Conservation (phyloP, 2,797 vertebrate genomes). For the Benthosema pterotum region DNA sequence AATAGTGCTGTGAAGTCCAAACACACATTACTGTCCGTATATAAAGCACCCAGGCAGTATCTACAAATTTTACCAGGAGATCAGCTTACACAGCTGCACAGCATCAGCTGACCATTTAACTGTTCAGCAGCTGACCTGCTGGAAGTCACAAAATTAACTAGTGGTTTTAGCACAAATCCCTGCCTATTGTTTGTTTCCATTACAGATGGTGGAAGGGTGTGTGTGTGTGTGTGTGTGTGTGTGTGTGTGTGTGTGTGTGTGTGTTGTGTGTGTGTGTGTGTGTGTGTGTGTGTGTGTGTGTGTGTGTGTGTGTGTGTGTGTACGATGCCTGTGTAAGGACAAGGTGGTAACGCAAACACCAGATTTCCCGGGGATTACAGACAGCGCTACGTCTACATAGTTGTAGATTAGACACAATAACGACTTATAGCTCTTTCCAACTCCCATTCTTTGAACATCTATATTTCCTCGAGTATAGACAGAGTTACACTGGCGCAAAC, state of each 20-base stretch:
- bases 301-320: conserved; percentile 12
- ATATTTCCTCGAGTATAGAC: too few relatives aligned
- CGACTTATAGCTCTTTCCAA: too few relatives aligned
- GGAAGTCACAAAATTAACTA: conserved; percentile 61
- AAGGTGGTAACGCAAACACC: conserved; percentile 74
- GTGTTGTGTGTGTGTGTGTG: conserved; percentile 8
- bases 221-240: conserved; percentile 6
- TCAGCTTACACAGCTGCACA: background rate
- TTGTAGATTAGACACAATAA: too few relatives aligned
- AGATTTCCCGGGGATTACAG: conserved; percentile 71
- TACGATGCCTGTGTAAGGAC: conserved; percentile 42
- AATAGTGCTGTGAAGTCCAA: too few relatives aligned
- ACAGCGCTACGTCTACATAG: conserved; percentile 37
- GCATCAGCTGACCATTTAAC: too few relatives aligned
- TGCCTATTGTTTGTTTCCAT: conserved; percentile 68
- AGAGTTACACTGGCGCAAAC: too few relatives aligned
- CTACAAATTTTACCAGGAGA: too few relatives aligned
- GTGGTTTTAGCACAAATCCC: conserved; percentile 47
- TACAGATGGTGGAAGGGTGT: conserved; percentile 33
- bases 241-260: conserved; percentile 14
- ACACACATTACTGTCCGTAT: too few relatives aligned
- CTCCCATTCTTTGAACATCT: too few relatives aligned
- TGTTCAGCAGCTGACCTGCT: conserved; percentile 62
- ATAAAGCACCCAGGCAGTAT: too few relatives aligned
- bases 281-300: conserved; percentile 4